Base-by-base conservation (phyloP, 2,797 vertebrate genomes). In the Falco naumanni region DNA sequence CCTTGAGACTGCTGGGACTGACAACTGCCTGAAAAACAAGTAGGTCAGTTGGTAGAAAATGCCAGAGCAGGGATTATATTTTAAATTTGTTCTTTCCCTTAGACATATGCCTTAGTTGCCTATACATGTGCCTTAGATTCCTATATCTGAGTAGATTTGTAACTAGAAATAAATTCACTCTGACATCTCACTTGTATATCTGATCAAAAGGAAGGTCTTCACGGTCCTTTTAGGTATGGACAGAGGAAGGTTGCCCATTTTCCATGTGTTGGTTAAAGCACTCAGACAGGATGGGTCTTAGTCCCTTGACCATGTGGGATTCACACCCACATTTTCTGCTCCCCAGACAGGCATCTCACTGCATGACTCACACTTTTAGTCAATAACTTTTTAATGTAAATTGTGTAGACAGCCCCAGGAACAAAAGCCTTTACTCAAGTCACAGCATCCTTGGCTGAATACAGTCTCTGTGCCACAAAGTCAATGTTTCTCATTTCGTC, bases 401-500 rank as follows among this genome's bases (percentile, higher is more conserved):
- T 53, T 82, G 24, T 26, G 16, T 37, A n/a, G 11, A 37, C 14
- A 51, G 25, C 21, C 11, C 13, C 39, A 90, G 48, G 54, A 84
- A 70, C 15, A 86, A 77, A 70, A 5, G 4, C 6, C 13, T 79
- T 78, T 57, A 26, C 34, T 47, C 7, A 51, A 37, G n/a, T 41
- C 54, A 74, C 20, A 47, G 16, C 18, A 37, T 43, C 26, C 34
- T 69, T 61, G 11, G 20, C 47, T 41, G 45, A 7, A 37, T 51
- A n/a, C n/a, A n/a, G 24, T 24, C 6, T 87, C 45, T 1, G 0
- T 15, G 11, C 1, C 29, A 16, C 20, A 48, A 59, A 64, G 8
- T 41, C n/a, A 66, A 4, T 7, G 11, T 60, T 90, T 81, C 53
- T 48, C 53, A 29, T 75, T 64, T 22, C 16, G 10, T 48, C n/a